phyloP scores from a whole-genome alignment of 2,797 vertebrate genomes.

The Sarcophilus harrisii region DNA sequence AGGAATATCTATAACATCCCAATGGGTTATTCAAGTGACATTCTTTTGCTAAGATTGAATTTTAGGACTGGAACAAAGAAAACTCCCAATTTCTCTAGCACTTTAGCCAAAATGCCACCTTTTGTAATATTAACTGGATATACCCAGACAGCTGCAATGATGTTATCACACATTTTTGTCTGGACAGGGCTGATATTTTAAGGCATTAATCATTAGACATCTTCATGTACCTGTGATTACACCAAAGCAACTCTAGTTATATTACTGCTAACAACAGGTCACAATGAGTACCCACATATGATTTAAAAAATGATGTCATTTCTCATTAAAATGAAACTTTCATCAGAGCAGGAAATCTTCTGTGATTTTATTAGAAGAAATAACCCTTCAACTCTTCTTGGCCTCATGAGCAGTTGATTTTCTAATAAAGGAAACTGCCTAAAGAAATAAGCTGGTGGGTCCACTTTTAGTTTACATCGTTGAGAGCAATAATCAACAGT shows the following conservation, averaged over 20 bases:
- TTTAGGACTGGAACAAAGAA: conserved; percentile 60
- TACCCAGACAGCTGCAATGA: conserved; percentile 52
- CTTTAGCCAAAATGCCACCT: conserved; percentile 13
- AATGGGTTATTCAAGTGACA: conserved; percentile 58
- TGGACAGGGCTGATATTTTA: conserved; percentile 37
- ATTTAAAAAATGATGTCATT: conserved; percentile 42
- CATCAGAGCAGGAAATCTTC: neutral
- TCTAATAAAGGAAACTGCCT: neutral
- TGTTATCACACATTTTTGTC: conserved; percentile 53
- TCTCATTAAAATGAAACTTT: neutral
- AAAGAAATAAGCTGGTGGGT: neutral
- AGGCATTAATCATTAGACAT: conserved; percentile 68
- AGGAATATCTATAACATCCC: neutral
- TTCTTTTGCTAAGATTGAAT: conserved; percentile 35
- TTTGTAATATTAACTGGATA: conserved; percentile 63
- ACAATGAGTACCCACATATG: neutral
- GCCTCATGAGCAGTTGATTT: neutral
- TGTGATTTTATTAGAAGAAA: conserved; percentile 19
- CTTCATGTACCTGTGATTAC: conserved; percentile 37
- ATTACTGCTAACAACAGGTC: neutral
- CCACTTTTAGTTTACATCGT: conserved; percentile 14
- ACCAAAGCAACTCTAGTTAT: neutral
- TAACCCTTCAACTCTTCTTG: neutral
- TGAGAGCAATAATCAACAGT: neutral
- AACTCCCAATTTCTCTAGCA: neutral